Percentiles rank a stretch among this genome's conserved stretches.
These are phyloP conservation scores for Campoletis sonorensis DNA, from an alignment of 1,140 invertebrate genomes.

Conservation along the genomic window DNA sequence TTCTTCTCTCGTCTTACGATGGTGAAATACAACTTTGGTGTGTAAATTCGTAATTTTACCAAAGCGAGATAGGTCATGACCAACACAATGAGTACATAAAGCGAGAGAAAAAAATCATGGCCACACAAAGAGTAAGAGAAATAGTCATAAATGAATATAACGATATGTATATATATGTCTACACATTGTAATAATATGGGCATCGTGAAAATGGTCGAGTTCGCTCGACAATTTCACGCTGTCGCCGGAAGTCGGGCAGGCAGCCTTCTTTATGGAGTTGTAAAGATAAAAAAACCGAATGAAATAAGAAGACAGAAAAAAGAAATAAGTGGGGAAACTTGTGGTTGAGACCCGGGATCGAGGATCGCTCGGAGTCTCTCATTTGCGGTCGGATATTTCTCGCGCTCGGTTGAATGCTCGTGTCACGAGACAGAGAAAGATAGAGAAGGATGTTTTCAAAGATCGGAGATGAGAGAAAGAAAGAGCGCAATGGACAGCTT, in stretches of 20 bases:
- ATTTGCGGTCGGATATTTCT: conserved; percentile 45
- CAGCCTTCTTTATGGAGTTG: conserved; percentile 32
- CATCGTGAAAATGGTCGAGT: conserved; percentile 25
- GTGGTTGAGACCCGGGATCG: conserved; percentile 31
- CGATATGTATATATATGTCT: background rate
- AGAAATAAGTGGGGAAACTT: conserved; percentile 36
- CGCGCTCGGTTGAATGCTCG: conserved; percentile 1
- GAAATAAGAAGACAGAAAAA: conserved; percentile 29
- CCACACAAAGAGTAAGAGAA: background rate
- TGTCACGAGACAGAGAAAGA: background rate
- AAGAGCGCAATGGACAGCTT: background rate
- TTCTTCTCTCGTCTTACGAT: background rate
- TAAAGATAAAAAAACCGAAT: background rate
- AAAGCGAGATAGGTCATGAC: background rate
- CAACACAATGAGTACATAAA: background rate
- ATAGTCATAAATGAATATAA: background rate
- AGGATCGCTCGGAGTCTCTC: conserved; percentile 29
- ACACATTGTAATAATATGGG: conserved; percentile 8
- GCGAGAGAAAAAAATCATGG: background rate
- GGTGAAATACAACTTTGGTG: background rate
- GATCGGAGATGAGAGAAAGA: background rate
- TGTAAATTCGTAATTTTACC: background rate
- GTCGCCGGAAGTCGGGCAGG: conserved; percentile 33
- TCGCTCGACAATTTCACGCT: conserved; percentile 37
- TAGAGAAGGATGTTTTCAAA: background rate